Evolutionary conservation across 2,888 invertebrate species (phyloP), one percentile per base, ranked within the genome.

Genomic region (Lepidochrysops patricia): DNA sequence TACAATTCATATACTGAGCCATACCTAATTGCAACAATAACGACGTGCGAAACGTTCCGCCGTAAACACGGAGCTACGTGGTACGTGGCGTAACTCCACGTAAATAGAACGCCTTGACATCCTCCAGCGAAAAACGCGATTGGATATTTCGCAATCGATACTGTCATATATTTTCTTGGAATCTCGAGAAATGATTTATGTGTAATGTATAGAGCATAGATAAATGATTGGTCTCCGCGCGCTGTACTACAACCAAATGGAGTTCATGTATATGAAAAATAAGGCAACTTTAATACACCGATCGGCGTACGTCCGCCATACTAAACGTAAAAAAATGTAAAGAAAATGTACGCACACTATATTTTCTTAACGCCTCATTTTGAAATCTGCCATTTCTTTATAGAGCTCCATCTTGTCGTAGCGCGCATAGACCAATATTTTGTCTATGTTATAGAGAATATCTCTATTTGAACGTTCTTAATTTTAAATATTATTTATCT

Each of bases 31-130:
- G 7, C 37, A 7, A 37, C 37, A 37, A 4, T 12, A 43, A 43
- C 43, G 19, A 43, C 43, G 43, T 43, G 23, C 19, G 37, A 43
- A 34, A 23, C 43, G 23, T 43, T 43, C 12, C 43, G 9, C 3
- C 19, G 43, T 43, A 43, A 57, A 57, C 37, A 27, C 29, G 27
- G 7, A 37, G 12, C 27, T 43, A 43, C 43, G 37, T n/a, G 57
- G 43, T 37, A 6, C 43, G 43, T 27, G 27, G 37, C 43, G 37
- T 43, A 29, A 61, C 43, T 19, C 5, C 4, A 12, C 78, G 74
- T 67, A 77, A 76, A 72, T 80, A 80, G 77, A 75, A 62, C 73
- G 74, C 84, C 85, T 84, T 84, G 86, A 84, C 84, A 84, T 70
- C 61, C 61, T 43, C 26, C 58, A 56, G 43, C 56, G 61, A 43